Base-by-base conservation (phyloP, 2,113 vertebrate genomes). In the Myxocyprinus asiaticus region DNA sequence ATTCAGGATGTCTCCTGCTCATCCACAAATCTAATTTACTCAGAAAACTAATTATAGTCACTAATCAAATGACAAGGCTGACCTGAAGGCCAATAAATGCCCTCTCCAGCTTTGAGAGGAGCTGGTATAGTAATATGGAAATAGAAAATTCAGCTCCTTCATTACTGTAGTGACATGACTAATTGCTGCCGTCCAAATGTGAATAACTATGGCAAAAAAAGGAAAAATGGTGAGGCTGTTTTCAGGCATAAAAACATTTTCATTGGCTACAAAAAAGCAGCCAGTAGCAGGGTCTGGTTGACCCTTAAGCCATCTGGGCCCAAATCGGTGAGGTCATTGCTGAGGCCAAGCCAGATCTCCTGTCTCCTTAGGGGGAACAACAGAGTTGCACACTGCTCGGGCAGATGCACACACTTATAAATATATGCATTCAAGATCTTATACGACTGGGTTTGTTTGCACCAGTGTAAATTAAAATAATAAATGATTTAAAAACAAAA, bases 291-390 rank as follows among this genome's bases (percentile, higher is more conserved):
- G 45, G 48, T 45, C 61, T 9, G 9, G 59, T 53, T 75, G 74
- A 83, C 80, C 77, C 56, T 69, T 62, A 50, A 55, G 65, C 82
- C 85, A 86, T 86, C 78, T 83, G 83, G 78, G 63, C 66, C 55
- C 7, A 73, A 68, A 61, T 22, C 73, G 71, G 64, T 86, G 83
- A 86, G 82, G 75, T 88, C 85, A 85, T 79, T 50, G 44, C n/a
- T 73, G 77, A 79, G 53, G 51, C 6, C 3, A 67, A 42, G 85
- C 83, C 83, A 87, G 59, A 70, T 81, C 42, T 67, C 45, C 66
- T 42, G 33, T 75, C 72, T 71, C 81, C 63, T 56, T n/a, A 14
- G 81, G 43, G 70, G 76, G 9, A 12, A 50, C 43, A 10, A 33
- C 22, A 33, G 22, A 33, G 22, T 1, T 1, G 22, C 22, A 33